Evolutionary conservation across 30 jellyfish, hydroid and myxozoan genomes (phyloP), one percentile per base, ranked within the genome.

Genomic region (Mastigias papua): DNA sequence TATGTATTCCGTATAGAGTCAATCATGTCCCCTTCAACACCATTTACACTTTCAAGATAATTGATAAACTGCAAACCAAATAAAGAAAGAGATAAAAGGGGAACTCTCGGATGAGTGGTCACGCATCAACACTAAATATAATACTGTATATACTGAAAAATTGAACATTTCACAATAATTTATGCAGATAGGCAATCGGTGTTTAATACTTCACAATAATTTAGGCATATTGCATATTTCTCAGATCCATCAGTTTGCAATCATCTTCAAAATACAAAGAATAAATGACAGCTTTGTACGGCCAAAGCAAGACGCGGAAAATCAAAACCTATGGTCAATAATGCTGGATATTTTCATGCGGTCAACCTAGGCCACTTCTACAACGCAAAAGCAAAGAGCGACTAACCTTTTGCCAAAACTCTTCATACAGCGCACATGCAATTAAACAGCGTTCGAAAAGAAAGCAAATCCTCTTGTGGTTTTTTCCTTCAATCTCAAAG

Each of bases 361-460:
- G n/a, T n/a, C n/a, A n/a, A n/a, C n/a, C n/a, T n/a, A n/a, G n/a
- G n/a, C n/a, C n/a, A n/a, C n/a, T n/a, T n/a, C n/a, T n/a, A n/a
- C n/a, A 37, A 37, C 11, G 30, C 33, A 58, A 29, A 16, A 5
- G 31, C 16, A 42, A 35, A 0, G 65, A 62, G 16, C 20, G 17
- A 78, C 92, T 54, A 23, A 95, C 99, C 94, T 95, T 95, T 79
- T 90, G 97, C 99, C 99, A 95, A 54, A 95, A 84, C 34, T 90
- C 98, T 57, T 95, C 99, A 69, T 95, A 95, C 42, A 90, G 62
- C 8, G 99, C 99, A 86, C 99, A 95, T 1, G 98, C 99, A 25
- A 95, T 96, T 72, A 95, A 13, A 46, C 99, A 95, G 67, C 99
- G 78, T 81, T 95, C 99, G 75, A 95, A 95, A 34, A 95, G 90